Base-by-base conservation (phyloP, 2,888 invertebrate genomes). In the Troides helena region DNA sequence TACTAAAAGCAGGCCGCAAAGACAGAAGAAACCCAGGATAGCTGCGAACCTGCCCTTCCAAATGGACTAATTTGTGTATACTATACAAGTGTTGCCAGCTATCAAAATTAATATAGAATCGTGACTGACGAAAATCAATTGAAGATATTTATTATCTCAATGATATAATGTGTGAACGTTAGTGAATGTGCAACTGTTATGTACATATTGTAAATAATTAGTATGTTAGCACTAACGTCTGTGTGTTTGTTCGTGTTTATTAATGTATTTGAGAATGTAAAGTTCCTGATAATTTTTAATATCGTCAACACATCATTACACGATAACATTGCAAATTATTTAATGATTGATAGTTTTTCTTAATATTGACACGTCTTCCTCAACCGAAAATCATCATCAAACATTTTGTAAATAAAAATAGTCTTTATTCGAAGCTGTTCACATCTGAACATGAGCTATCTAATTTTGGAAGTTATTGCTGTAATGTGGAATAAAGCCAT, bases 21-120 rank as follows among this genome's bases (percentile, higher is more conserved):
- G 82, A 74, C 90, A 87, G 81, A 89, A 83, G 78, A 90, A 85
- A 72, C 86, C 89, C 0, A 86, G 92, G 78, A 89, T 92, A 78
- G 92, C 92, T 2, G 92, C 92, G 62, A 92, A 92, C 74, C 80
- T 92, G 17, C 92, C 92, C 1, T 91, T 92, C 76, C 85, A 89
- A 67, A 83, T 85, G 78, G 91, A 89, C 36, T 88, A 87, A 80
- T 72, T 30, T 56, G 18, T 43, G 60, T 53, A 39, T 18, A 14
- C 0, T 50, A 61, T 71, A 70, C 56, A 23, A 53, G 56, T 57
- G 60, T 60, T 60, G 36, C 60, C 25, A 60, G 1, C 36, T 36
- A 21, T 57, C 10, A 57, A 57, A 57, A 6, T 39, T 10, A 6
- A 39, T 39, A 1, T 39, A 39, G 10, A 39, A 39, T 39, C 39